Evolutionary conservation across 1,140 invertebrate species (phyloP).

Genomic region (Amyelois transitella): DNA sequence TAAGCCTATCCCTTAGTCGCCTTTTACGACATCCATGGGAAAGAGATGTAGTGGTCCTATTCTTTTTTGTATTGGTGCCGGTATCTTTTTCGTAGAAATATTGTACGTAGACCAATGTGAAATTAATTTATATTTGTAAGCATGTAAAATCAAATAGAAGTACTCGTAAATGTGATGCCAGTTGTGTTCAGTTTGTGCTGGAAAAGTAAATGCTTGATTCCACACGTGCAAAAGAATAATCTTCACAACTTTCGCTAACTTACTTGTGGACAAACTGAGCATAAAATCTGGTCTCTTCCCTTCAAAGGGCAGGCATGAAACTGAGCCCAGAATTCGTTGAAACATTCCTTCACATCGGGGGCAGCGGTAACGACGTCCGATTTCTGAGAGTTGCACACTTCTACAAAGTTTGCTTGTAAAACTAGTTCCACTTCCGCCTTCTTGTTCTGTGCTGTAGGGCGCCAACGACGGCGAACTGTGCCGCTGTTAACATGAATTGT

Average conservation of each 20-base stretch:
- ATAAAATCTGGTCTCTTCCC: slow-evolving; percentile 86
- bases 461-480: slow-evolving; percentile 84
- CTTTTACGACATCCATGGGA: too few species aligned
- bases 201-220: too few species aligned
- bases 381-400: slow-evolving; percentile 82
- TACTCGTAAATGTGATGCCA: too few species aligned
- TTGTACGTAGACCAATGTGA: too few species aligned
- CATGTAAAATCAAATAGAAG: too few species aligned
- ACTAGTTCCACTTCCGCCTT: slow-evolving; percentile 82
- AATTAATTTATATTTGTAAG: too few species aligned
- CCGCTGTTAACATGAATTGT: slow-evolving; percentile 77
- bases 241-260: not conserved
- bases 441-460: slow-evolving; percentile 74
- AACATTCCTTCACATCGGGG: slow-evolving; percentile 83
- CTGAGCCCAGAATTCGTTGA: slow-evolving; percentile 84
- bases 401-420: slow-evolving; percentile 83
- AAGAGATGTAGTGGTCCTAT: too few species aligned
- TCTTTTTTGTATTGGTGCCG: too few species aligned
- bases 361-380: slow-evolving; percentile 76
- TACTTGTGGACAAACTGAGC: slow-evolving; percentile 89
- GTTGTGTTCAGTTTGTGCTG: too few species aligned
- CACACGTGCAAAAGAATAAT: not conserved
- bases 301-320: slow-evolving; percentile 78
- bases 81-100: too few species aligned
- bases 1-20: too few species aligned